A percentile compares a stretch with the other conserved stretches of the same genome.
These are phyloP conservation scores for Rutilus rutilus DNA, from an alignment of 2,113 vertebrate species.

Conservation along the genomic window DNA sequence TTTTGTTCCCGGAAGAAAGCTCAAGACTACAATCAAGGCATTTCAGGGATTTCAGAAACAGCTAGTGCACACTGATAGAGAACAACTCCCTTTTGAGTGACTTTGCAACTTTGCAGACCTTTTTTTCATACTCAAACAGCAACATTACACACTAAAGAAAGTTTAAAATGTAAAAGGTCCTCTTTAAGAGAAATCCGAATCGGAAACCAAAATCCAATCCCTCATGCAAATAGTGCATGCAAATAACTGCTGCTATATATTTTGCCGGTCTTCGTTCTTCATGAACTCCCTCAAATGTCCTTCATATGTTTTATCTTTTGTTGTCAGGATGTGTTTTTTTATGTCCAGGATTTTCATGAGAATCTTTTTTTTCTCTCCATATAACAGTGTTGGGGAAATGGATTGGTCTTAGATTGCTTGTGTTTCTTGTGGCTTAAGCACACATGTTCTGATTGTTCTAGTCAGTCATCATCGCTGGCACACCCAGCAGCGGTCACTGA, in stretches of 20 bases:
- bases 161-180: too few relatives aligned
- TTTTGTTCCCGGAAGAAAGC: too few relatives aligned
- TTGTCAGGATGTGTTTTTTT: conserved; percentile 9
- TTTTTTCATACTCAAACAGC: too few relatives aligned
- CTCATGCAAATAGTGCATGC: neutral
- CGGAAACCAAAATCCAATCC: neutral
- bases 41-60: too few relatives aligned
- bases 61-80: too few relatives aligned
- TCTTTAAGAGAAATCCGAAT: neutral
- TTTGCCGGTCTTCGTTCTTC: neutral
- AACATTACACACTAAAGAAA: too few relatives aligned
- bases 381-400: neutral
- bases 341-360: conserved; percentile 17
- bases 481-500: conserved; percentile 29
- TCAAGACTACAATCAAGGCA: too few relatives aligned
- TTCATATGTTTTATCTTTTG: conserved; percentile 5
- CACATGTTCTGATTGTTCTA: conserved; percentile 30
- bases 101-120: too few relatives aligned
- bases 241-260: neutral
- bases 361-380: neutral
- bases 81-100: too few relatives aligned
- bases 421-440: conserved; percentile 40
- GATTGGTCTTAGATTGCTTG: conserved; percentile 35
- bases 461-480: conserved; percentile 29
- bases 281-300: neutral